A percentile compares a stretch with the other conserved stretches of the same genome.
Evolutionary conservation across 2,797 vertebrate genomes (phyloP).

Genomic region (Urocyon cinereoargenteus): DNA sequence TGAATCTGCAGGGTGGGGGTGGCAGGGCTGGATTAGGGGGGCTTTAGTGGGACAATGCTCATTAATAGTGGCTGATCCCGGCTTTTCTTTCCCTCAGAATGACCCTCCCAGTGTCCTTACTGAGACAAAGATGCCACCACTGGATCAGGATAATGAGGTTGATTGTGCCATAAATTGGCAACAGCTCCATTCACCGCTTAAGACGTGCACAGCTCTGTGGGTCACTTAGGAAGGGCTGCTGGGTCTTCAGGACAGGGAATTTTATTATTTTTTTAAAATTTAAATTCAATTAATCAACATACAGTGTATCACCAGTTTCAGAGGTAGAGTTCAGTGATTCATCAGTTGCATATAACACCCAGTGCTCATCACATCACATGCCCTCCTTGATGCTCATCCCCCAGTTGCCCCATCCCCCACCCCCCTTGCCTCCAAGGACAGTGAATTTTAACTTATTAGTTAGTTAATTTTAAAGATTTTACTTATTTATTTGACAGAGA

Average conservation of each 20-base stretch:
- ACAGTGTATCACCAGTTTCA: not conserved
- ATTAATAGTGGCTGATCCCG: not conserved
- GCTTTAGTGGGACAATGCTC: not conserved
- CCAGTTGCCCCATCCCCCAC: not conserved
- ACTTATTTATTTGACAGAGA: not conserved
- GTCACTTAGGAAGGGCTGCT: not conserved
- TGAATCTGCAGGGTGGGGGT: not conserved
- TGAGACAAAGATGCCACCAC: not conserved
- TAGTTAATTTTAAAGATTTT: not conserved
- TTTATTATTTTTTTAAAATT: not conserved
- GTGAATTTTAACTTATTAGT: not conserved
- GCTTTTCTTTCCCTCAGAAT: not conserved
- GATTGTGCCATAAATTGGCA: not conserved
- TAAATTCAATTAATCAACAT: not conserved
- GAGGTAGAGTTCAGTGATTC: not conserved
- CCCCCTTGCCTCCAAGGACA: not conserved
- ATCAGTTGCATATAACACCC: not conserved
- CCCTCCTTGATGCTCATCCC: not conserved
- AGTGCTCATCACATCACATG: not conserved
- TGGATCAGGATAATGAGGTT: not conserved
- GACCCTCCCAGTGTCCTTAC: not conserved
- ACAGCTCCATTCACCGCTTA: rapidly evolving
- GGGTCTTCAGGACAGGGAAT: not conserved
- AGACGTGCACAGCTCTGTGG: rapidly evolving
- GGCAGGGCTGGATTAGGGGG: not conserved